These are phyloP conservation scores for Agrochola lychnidis DNA, from an alignment of 2,888 invertebrate species.

Conservation along the genomic window DNA sequence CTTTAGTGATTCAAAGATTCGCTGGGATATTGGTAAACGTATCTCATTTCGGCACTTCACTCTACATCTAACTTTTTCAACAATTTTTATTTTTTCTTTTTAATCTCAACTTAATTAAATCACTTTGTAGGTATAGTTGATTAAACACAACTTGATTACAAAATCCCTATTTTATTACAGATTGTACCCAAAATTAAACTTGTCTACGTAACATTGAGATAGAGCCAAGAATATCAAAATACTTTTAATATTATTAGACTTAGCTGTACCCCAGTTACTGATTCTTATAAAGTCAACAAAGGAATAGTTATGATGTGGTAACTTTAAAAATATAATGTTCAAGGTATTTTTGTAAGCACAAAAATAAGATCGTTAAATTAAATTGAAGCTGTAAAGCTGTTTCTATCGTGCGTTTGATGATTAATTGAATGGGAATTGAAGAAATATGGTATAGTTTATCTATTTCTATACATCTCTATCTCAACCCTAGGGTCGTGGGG, in stretches of 20 bases:
- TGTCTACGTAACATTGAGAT: not conserved
- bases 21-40: not conserved
- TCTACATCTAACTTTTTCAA: no score
- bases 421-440: conserved; percentile 3
- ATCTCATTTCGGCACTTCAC: not conserved
- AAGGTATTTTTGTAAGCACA: conserved; percentile 10
- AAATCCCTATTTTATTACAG: not conserved
- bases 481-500: no score
- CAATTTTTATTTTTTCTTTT: not conserved
- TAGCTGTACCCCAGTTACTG: not conserved
- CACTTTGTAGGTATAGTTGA: not conserved
- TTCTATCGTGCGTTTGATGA: not conserved
- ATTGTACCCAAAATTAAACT: not conserved
- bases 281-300: not conserved
- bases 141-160: not conserved
- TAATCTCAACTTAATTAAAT: conserved; percentile 3
- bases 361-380: conserved; percentile 2
- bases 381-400: not conserved
- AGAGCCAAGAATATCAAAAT: not conserved
- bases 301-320: conserved; percentile 11
- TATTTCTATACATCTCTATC: not conserved
- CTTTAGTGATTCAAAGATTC: not conserved
- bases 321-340: conserved; percentile 1
- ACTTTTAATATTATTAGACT: conserved; percentile 14
- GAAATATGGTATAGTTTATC: not conserved